These are phyloP conservation scores for Amazona guildingii DNA, from an alignment of 2,113 vertebrate species.

Conservation along the genomic window DNA sequence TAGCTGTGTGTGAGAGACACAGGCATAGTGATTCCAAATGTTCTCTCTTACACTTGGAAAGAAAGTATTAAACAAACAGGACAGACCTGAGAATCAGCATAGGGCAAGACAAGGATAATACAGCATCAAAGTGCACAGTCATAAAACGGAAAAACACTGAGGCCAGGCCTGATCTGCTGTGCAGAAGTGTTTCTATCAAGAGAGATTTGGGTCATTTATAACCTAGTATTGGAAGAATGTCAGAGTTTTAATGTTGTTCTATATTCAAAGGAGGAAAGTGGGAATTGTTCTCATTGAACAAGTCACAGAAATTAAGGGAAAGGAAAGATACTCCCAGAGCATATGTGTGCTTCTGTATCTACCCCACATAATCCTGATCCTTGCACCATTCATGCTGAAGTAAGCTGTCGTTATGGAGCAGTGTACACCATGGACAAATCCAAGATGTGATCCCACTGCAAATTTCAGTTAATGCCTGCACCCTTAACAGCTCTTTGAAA, in stretches of 20 bases:
- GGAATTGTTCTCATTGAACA: not conserved
- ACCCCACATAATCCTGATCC: not conserved
- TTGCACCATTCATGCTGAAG: not conserved
- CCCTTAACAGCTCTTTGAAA: not conserved
- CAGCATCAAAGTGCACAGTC: not conserved
- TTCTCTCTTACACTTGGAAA: not conserved
- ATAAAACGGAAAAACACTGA: conserved; percentile 43
- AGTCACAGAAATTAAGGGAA: not conserved
- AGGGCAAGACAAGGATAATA: not conserved
- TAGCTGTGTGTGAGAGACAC: not conserved
- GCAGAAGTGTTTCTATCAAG: not conserved
- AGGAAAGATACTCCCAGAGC: not conserved
- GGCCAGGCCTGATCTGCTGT: not conserved
- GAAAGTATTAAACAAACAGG: not conserved
- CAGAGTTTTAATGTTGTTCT: not conserved
- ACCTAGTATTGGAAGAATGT: not conserved
- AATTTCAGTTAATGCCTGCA: not conserved
- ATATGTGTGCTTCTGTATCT: not conserved
- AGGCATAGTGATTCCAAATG: not conserved
- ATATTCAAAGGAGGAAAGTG: not conserved
- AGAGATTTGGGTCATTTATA: not conserved
- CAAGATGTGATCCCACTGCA: not conserved
- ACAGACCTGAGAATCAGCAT: not conserved
- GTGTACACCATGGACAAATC: not conserved
- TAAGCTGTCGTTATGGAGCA: not conserved